These are phyloP conservation scores for Erebia ligea DNA, from an alignment of 2,888 invertebrate genomes.

Conservation along the genomic window DNA sequence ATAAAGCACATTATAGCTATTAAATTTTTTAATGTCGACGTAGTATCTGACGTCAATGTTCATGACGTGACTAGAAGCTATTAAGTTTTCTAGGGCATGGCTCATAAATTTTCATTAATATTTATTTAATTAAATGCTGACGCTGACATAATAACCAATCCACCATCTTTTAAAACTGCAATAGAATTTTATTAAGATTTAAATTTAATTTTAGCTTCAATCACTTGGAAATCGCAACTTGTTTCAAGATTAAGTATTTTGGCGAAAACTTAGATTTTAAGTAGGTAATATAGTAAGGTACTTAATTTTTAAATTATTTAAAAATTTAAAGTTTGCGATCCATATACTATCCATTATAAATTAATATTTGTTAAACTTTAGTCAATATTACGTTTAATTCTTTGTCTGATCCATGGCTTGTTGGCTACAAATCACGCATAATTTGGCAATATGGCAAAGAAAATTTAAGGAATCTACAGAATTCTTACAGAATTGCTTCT, in stretches of 20 bases:
- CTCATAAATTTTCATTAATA: not conserved
- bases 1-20: not conserved
- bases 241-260: not conserved
- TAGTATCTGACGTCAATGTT: not conserved
- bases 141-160: not conserved
- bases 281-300: no score
- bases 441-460: not conserved
- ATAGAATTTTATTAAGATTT: not conserved
- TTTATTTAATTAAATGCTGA: not conserved
- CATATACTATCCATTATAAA: no score
- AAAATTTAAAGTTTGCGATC: no score
- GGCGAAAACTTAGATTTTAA: no score
- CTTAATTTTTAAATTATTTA: no score
- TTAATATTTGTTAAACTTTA: no score
- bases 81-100: slow-evolving; percentile 1
- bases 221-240: not conserved
- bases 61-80: not conserved
- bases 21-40: not conserved
- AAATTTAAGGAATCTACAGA: not conserved
- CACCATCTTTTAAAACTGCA: not conserved
- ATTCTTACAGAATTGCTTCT: no score
- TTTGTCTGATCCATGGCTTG: not conserved
- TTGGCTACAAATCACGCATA: not conserved
- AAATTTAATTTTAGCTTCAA: not conserved
- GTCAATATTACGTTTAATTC: not conserved